These are phyloP conservation scores for Carcinoscorpius rotundicauda DNA, from an alignment of 1,140 invertebrate genomes.

Conservation along the genomic window DNA sequence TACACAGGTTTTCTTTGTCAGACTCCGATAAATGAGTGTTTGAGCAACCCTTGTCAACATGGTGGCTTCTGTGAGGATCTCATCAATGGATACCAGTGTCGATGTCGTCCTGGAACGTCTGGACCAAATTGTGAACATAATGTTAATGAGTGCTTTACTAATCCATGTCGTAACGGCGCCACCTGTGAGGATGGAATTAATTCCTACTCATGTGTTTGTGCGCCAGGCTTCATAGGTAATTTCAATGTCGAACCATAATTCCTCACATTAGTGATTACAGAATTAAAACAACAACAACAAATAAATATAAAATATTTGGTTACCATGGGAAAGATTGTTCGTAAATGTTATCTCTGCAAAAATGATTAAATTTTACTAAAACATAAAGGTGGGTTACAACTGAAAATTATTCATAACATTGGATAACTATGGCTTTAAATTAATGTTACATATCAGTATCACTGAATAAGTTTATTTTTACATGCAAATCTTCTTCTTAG, in stretches of 20 bases:
- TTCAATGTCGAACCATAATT: constrained; percentile 12
- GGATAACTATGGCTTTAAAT: too few relatives aligned
- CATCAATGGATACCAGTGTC: constrained; percentile 56
- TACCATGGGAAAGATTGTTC: too few relatives aligned
- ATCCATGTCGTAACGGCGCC: constrained; percentile 74
- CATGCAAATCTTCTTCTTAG: too few relatives aligned
- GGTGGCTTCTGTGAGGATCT: constrained; percentile 71
- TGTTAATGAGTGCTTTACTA: constrained; percentile 69
- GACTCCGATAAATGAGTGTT: constrained; percentile 86
- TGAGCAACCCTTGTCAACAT: constrained; percentile 79
- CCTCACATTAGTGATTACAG: too few relatives aligned
- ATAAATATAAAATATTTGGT: too few relatives aligned
- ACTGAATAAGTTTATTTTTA: too few relatives aligned
- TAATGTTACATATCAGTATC: too few relatives aligned
- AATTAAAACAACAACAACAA: too few relatives aligned
- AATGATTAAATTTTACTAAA: too few relatives aligned
- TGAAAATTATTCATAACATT: too few relatives aligned
- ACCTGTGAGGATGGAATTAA: constrained; percentile 86
- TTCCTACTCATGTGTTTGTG: constrained; percentile 69
- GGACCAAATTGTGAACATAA: constrained; percentile 69
- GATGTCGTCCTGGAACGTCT: constrained; percentile 58
- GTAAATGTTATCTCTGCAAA: too few relatives aligned
- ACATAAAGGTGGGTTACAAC: too few relatives aligned
- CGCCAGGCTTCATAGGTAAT: constrained; percentile 70
- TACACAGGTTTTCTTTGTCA: constrained; percentile 83